Evolutionary conservation across 2,113 vertebrate species (phyloP).

Genomic region (Heterotis niloticus): DNA sequence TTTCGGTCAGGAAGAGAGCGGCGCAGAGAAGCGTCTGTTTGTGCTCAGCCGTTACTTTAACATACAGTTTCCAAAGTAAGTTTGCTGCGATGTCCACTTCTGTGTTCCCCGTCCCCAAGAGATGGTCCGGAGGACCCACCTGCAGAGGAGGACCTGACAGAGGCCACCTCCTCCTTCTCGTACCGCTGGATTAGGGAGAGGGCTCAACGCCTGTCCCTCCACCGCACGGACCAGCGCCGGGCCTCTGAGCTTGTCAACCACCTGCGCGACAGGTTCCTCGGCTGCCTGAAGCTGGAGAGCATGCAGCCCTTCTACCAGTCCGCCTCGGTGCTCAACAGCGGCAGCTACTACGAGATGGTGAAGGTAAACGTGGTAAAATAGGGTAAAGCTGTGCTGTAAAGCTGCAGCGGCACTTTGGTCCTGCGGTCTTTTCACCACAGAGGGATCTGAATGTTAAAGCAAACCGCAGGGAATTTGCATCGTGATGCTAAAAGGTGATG

Average conservation of each 20-base stretch:
- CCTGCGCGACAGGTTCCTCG: slow-evolving; percentile 49
- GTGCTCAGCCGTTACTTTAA: not conserved
- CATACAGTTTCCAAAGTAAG: not conserved
- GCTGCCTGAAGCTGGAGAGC: slow-evolving; percentile 44
- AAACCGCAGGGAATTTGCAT: too few relatives aligned
- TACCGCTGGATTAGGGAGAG: slow-evolving; percentile 36
- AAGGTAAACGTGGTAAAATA: slow-evolving; percentile 44
- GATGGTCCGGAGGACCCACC: not conserved
- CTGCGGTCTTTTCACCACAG: too few relatives aligned
- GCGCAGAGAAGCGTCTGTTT: not conserved
- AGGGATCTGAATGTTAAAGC: not conserved
- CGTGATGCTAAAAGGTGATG: too few relatives aligned
- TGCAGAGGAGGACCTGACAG: not conserved
- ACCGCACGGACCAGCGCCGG: slow-evolving; percentile 33
- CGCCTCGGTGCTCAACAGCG: slow-evolving; percentile 43
- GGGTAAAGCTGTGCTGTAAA: not conserved
- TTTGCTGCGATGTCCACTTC: not conserved
- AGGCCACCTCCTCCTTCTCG: slow-evolving; percentile 22
- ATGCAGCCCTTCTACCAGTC: slow-evolving; percentile 49
- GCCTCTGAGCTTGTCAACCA: slow-evolving; percentile 52
- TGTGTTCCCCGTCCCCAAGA: not conserved
- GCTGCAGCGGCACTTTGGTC: too few relatives aligned
- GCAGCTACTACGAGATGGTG: slow-evolving; percentile 59
- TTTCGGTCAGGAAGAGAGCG: too few relatives aligned
- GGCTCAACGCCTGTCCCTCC: slow-evolving; percentile 37